Base-by-base conservation (phyloP, 2,113 vertebrate genomes). In the Procavia capensis region DNA sequence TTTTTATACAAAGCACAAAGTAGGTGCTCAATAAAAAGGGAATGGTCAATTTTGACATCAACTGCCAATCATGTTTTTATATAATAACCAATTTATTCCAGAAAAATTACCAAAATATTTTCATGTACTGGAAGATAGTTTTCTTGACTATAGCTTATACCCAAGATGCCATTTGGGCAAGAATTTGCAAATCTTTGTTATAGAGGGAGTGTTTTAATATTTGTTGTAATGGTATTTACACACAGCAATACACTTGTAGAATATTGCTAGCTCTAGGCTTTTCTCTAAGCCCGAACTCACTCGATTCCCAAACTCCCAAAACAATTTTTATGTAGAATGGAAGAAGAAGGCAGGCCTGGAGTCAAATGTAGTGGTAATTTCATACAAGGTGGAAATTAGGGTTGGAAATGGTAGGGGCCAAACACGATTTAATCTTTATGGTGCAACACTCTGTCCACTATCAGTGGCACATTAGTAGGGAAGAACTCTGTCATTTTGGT, bases 251-350 rank as follows among this genome's bases (percentile, higher is more conserved):
- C 27, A 66, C 84, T 93, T 86, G 50, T 94, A 93, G 75, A 90
- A 84, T 97, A 97, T 97, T 96, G 92, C 96, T 96, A 95, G 94
- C 86, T 97, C 78, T 88, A 93, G 86, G 95, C 93, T 97, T 95
- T 95, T 89, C 59, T 96, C 86, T 43, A 80, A 84, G 34, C 24
- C 75, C 70, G 36, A 84, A 85, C 41, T 93, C 95, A 94, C 43
- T 94, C 88, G 91, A 92, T 84, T 94, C 95, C 96, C 95, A 86
- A 94, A 72, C 10, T 97, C 95, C 91, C 96, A 89, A 75, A 94
- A 22, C 96, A 96, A 97, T 95, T 97, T 97, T 91, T 97, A 96
- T 78, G 54, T 75, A 81, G 85, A 94, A 89, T n/a, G n/a, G n/a
- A 86, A 45, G 36, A 9, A 86, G 68, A 95, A 91, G 75, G 61